phyloP scores from a whole-genome alignment of 2,797 vertebrate genomes.

The Halcyon smyrnensis region DNA sequence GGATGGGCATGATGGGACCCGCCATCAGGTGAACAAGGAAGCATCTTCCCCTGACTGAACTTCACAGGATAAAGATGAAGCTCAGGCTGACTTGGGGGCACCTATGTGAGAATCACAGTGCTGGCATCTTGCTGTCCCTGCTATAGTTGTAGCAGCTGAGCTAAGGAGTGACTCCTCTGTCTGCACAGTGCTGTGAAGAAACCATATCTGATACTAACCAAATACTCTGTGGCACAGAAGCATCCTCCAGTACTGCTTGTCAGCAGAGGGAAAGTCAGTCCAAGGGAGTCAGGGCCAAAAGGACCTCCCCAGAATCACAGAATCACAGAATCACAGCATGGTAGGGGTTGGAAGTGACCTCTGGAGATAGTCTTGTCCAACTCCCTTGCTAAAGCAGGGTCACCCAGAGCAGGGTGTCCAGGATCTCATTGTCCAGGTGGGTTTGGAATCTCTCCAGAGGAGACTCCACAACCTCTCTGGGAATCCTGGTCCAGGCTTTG shows the following conservation, averaged over 20 bases:
- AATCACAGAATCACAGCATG: background rate
- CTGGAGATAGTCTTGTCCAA: background rate
- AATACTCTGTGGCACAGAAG: background rate
- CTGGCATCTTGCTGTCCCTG: background rate
- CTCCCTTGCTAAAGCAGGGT: background rate
- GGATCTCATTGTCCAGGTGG: background rate
- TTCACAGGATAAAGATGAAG: background rate
- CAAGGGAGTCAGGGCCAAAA: background rate
- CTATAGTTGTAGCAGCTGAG: background rate
- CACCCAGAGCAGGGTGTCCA: too few species aligned
- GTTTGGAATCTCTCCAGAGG: too few species aligned
- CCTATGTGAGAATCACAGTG: background rate
- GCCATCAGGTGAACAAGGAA: background rate
- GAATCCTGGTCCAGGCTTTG: too few species aligned
- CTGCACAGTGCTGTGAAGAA: rapidly evolving
- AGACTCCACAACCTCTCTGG: too few species aligned
- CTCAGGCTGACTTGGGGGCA: background rate
- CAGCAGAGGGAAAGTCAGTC: rapidly evolving
- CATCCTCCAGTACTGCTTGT: background rate
- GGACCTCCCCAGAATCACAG: background rate
- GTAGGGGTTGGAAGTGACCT: background rate
- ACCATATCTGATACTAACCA: background rate
- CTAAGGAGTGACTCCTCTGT: rapidly evolving
- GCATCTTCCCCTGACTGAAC: background rate
- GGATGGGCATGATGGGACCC: rapidly evolving